Conservation (phyloP, 2,113 vertebrate genomes). For the Muscicapa adusta region DNA sequence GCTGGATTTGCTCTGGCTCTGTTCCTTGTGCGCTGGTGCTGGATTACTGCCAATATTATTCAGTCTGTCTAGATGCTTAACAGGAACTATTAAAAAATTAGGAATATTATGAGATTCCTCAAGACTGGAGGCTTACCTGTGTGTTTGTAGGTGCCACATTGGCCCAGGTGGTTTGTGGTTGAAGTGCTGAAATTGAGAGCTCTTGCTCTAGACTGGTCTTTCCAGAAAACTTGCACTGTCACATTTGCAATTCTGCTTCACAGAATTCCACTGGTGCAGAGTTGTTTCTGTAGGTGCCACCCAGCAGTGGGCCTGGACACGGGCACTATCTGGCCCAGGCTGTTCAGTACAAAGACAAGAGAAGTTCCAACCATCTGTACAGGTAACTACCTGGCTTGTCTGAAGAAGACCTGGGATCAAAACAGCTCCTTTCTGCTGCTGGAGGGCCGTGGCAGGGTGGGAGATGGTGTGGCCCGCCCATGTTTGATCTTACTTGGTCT, state of each 20-base stretch:
- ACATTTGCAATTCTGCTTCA: background rate
- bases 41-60: background rate
- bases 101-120: background rate
- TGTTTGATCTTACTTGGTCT: background rate
- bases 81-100: background rate
- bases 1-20: background rate
- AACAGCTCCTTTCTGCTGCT: background rate
- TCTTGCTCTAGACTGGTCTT: background rate
- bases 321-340: background rate
- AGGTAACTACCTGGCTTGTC: background rate
- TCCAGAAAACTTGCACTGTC: background rate
- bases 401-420: background rate
- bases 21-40: background rate
- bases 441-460: background rate
- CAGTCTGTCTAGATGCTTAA: background rate
- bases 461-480: background rate
- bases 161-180: background rate
- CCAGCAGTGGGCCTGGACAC: background rate
- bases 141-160: background rate
- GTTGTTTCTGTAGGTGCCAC: background rate
- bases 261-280: background rate
- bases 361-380: background rate
- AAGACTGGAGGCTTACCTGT: background rate
- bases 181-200: background rate
- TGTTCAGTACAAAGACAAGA: background rate